Evolutionary conservation across 1,140 invertebrate genomes (phyloP).

Genomic region (Scaptomyza montana): DNA sequence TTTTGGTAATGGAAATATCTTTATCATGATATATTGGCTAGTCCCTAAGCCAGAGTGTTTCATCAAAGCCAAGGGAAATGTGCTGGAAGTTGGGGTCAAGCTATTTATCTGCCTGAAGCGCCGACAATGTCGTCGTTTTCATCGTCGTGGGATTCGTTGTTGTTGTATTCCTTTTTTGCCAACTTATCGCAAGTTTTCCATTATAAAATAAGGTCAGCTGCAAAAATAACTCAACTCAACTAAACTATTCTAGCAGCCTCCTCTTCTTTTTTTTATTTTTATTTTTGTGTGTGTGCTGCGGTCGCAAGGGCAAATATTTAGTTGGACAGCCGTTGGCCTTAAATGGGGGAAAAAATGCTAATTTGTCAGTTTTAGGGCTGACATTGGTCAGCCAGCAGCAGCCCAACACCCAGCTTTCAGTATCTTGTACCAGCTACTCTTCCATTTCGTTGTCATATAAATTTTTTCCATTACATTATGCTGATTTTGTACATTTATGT

Average conservation of each 20-base stretch:
- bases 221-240: conserved; percentile 78
- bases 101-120: conserved; percentile 78
- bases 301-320: conserved; percentile 75
- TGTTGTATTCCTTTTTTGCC: conserved; percentile 44
- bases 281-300: conserved; percentile 44
- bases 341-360: conserved; percentile 79
- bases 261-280: conserved; percentile 54
- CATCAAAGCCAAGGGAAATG: conserved; percentile 20
- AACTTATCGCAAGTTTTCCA: conserved; percentile 82
- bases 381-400: conserved; percentile 61
- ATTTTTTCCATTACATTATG: conserved; percentile 83
- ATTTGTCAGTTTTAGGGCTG: conserved; percentile 81
- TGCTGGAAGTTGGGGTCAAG: conserved; percentile 45
- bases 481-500: conserved; percentile 80
- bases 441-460: conserved; percentile 67
- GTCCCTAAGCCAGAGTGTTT: not conserved
- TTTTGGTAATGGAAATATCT: no score
- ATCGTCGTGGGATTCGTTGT: conserved; percentile 41
- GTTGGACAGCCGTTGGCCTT: conserved; percentile 56
- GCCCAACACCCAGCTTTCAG: not conserved
- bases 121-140: conserved; percentile 42
- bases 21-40: not conserved
- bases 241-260: conserved; percentile 71
- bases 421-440: conserved; percentile 10
- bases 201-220: conserved; percentile 82